Evolutionary conservation across 64 coral and sea anemone genomes (phyloP), one percentile per base, ranked within the genome.

Genomic region (Stichodactyla mertensii): DNA sequence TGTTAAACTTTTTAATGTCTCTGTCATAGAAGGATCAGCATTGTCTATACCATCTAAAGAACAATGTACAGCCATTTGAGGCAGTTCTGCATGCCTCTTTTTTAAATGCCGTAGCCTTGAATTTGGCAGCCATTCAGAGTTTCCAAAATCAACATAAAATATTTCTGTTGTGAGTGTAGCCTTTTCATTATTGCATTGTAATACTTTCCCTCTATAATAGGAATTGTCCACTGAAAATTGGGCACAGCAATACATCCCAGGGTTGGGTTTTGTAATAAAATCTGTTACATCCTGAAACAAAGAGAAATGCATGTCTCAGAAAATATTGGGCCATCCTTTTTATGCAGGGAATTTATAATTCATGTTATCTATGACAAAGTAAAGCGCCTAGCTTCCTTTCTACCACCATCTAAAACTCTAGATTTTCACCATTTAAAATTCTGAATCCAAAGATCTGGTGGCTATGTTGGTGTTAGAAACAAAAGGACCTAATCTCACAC

Each of bases 81-180:
- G 96, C 53, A 89, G 84, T 58, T 89, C 96, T 13, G 90, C 93
- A 80, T 92, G 90, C 15, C 92, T 77, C 23, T 88, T 90, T 51
- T 85, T 92, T 4, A 98, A 87, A 28, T 79, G 86, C 15, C 88
- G 64, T 6, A 98, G 58, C 23, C 93, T 80, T 52, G 82, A 69
- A 27, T 57, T 55, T 61, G 93, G 90, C 7, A 98, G 61, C 52
- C 56, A 45, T 45, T 95, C 93, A 31, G 82, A 74, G 82, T 98
- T 98, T 64, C 96, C 96, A 86, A 90, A 98, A 74, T 98, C 96
- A 62, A 95, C 86, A 86, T 92, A 98, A 13, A 92, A 82, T 45
- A 98, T 92, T 11, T 90, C 15, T 20, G 78, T 85, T 55, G 55
- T 70, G 51, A 67, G 16, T 20, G 77, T 83, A n/a, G 85, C 77